Evolutionary conservation across 2,797 vertebrate genomes (phyloP), one percentile per base, ranked within the genome.

Genomic region (Varecia variegata): DNA sequence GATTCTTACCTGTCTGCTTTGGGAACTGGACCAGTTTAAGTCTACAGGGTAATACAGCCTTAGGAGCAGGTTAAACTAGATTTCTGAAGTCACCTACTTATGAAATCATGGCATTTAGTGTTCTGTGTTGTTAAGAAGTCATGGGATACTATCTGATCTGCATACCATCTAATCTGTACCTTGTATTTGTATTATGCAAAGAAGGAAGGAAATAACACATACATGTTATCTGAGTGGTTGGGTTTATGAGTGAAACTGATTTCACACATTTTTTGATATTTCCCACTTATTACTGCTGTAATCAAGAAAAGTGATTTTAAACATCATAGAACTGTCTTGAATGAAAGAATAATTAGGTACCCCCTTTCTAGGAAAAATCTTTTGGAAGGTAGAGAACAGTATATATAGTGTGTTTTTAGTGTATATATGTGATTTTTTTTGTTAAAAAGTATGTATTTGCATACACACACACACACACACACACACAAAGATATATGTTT

Each of bases 221-320:
- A 68, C 47, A 13, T 47, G 32, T 93, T 79, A 20, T 54, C 6
- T 76, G 87, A 90, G 18, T 81, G 32, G 23, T 80, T 83, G 70
- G 38, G 2, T 81, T 90, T 92, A 45, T 96, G 86, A 96, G 25
- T 82, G 35, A 88, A 68, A 68, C 67, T 90, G 15, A 54, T 91
- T 93, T 95, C 58, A 7, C 40, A 56, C 88, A 10, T 32, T 62
- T 84, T 77, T 73, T 40, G 27, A 13, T 88, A 65, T 90, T 90
- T 83, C 58, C 38, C 2, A 30, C 62, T 93, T 88, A 40, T 76
- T 74, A 18, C 38, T 68, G 2, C 38, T 71, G 35, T 58, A 38
- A 84, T 86, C 32, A 93, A 80, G 27, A 70, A 68, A 96, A 73
- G 21, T 83, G 56, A 90, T 70, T 65, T 87, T 86, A 95, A 93